Evolutionary conservation across 2,888 invertebrate genomes (phyloP).

Genomic region (Drosophila vallismaia): DNA sequence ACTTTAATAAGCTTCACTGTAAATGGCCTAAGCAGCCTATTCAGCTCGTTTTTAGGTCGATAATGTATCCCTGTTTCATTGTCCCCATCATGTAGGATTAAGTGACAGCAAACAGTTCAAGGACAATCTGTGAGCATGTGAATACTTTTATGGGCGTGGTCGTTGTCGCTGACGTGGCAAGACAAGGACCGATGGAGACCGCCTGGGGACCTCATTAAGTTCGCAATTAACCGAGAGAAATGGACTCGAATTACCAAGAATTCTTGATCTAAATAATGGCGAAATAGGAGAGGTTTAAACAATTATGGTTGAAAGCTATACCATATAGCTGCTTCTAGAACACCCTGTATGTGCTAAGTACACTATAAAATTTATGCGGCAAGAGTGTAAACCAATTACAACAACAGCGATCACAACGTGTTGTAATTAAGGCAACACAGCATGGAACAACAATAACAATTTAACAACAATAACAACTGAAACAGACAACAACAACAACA

Average conservation of each 20-base stretch:
- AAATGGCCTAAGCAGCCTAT: constrained; percentile 1
- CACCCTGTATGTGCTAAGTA: constrained; percentile 59
- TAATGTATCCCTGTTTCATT: constrained; percentile 6
- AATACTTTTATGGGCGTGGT: constrained; percentile 18
- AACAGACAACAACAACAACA: background rate
- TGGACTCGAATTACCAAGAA: constrained; percentile 43
- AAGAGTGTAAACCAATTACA: constrained; percentile 34
- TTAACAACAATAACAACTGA: constrained; percentile 7
- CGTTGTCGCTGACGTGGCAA: constrained; percentile 9
- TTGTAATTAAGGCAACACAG: constrained; percentile 68
- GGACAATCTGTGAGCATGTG: constrained; percentile 53
- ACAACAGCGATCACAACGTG: constrained; percentile 39
- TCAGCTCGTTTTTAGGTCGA: constrained; percentile 13
- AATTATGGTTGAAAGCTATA: background rate
- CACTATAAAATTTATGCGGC: constrained; percentile 51
- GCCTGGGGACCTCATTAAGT: constrained; percentile 40
- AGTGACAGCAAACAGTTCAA: constrained; percentile 54
- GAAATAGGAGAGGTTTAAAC: constrained; percentile 18
- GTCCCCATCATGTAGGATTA: constrained; percentile 54
- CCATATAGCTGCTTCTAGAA: constrained; percentile 1
- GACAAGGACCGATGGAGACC: constrained; percentile 12
- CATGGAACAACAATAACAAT: constrained; percentile 36
- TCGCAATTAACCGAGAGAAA: constrained; percentile 40
- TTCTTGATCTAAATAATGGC: constrained; percentile 8
- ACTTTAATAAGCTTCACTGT: background rate